Base-by-base conservation (phyloP, 2,797 vertebrate genomes). In the Mormyrops boulengeri region DNA sequence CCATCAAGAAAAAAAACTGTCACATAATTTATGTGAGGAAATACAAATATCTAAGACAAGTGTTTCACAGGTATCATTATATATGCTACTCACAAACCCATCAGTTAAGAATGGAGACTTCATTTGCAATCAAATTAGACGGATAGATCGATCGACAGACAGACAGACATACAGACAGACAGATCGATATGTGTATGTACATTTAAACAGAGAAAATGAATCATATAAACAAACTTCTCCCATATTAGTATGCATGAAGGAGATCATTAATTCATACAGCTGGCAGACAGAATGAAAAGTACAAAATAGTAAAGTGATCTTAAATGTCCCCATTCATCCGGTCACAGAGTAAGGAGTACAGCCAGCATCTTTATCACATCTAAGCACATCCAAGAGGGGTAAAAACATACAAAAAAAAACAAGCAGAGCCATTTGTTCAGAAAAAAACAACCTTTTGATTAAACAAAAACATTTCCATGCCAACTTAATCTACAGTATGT, bases 201-300 rank as follows among this genome's bases (percentile, higher is more conserved):
- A 73, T 73, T 73, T 73, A 73, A 73, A 22, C 38, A 84, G 14
- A 82, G 2, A 49, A 49, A 44, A 19, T 6, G 22, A 84, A 84
- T 3, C 38, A 84, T 84, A 12, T 84, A n/a, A 44, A 91, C 88
- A 93, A 90, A 91, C 91, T 91, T 90, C 26, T 69, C 92, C 17
- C 19, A 89, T 90, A 95, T 95, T 95, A 95, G 95, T 94, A 95
- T 95, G 94, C 92, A 95, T 94, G 94, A 93, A 94, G 94, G 93
- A 92, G 91, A 92, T 92, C 94, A 95, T 93, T 93, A 92, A 92
- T 93, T 95, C 94, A 95, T 87, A 95, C 94, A 94, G 94, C 94
- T 94, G 92, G 93, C 85, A 94, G 92, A 93, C 92, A 60, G 89
- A 77, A 85, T 22, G 92, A 41, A 93, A 95, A 93, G 93, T 94